Evolutionary conservation across 2,113 vertebrate genomes (phyloP).

Genomic region (Xiphorhynchus elegans): DNA sequence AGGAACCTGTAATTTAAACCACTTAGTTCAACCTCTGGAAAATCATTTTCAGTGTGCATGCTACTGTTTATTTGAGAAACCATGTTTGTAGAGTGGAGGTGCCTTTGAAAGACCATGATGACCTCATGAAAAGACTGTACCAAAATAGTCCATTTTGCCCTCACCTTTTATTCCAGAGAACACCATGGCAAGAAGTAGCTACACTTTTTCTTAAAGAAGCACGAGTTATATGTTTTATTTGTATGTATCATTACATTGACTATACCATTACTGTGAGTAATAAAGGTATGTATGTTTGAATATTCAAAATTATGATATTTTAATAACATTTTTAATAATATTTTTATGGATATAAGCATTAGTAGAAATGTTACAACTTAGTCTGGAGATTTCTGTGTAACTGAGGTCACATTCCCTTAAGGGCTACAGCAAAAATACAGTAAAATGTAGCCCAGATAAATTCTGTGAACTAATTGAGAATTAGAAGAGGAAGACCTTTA

Average conservation of each 20-base stretch:
- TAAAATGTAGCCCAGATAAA: neutral
- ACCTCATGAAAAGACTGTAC: neutral
- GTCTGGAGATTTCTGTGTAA: neutral
- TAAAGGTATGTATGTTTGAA: fast-evolving
- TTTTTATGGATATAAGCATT: neutral
- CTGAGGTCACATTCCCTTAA: neutral
- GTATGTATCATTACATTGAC: neutral
- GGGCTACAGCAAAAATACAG: neutral
- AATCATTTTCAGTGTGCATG: neutral
- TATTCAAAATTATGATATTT: neutral
- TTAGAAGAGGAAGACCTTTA: neutral
- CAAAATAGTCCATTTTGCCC: neutral
- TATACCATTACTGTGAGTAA: neutral
- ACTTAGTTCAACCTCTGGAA: neutral
- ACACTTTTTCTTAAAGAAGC: neutral
- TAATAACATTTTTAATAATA: neutral
- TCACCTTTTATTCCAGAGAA: neutral
- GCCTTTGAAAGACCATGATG: neutral
- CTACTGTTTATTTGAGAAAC: neutral
- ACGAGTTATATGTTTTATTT: neutral
- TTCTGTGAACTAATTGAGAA: neutral
- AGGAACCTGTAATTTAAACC: conserved; percentile 28
- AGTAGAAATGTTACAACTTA: neutral
- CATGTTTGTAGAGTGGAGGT: neutral
- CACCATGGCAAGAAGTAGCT: neutral